Conservation (phyloP, 2,888 invertebrate species). For the Drosophila prostipennis region DNA sequence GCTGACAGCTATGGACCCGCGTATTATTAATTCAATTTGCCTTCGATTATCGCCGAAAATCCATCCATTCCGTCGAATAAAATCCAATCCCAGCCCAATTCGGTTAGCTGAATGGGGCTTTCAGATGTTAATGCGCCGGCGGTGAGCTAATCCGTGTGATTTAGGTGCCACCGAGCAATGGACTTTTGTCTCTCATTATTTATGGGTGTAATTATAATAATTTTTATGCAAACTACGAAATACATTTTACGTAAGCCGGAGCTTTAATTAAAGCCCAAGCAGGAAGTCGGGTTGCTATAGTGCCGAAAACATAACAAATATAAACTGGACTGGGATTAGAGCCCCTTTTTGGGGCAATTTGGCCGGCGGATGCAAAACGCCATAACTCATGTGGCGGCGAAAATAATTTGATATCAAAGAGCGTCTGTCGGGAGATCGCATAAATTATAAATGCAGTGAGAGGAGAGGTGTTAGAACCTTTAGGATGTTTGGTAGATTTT, state of each 20-base stretch:
- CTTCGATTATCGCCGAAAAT: constrained; percentile 64
- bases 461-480: constrained; percentile 74
- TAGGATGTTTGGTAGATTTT: constrained; percentile 18
- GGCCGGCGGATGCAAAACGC: constrained; percentile 65
- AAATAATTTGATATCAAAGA: constrained; percentile 76
- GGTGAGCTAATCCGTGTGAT: constrained; percentile 32
- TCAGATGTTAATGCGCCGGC: constrained; percentile 52
- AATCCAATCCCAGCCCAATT: constrained; percentile 37
- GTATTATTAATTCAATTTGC: constrained; percentile 75
- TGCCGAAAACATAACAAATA: constrained; percentile 12
- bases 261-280: constrained; percentile 32
- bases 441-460: constrained; percentile 67
- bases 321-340: constrained; percentile 31
- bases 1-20: constrained; percentile 64
- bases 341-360: constrained; percentile 41
- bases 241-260: constrained; percentile 34
- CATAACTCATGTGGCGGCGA: constrained; percentile 70
- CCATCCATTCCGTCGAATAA: constrained; percentile 43
- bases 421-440: constrained; percentile 61
- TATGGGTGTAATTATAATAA: constrained; percentile 56
- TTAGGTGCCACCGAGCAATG: constrained; percentile 30
- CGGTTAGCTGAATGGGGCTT: constrained; percentile 51
- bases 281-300: constrained; percentile 22
- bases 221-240: constrained; percentile 32
- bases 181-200: constrained; percentile 57